Evolutionary conservation across 2,113 vertebrate genomes (phyloP), one percentile per base, ranked within the genome.

Genomic region (Bombycilla garrulus): DNA sequence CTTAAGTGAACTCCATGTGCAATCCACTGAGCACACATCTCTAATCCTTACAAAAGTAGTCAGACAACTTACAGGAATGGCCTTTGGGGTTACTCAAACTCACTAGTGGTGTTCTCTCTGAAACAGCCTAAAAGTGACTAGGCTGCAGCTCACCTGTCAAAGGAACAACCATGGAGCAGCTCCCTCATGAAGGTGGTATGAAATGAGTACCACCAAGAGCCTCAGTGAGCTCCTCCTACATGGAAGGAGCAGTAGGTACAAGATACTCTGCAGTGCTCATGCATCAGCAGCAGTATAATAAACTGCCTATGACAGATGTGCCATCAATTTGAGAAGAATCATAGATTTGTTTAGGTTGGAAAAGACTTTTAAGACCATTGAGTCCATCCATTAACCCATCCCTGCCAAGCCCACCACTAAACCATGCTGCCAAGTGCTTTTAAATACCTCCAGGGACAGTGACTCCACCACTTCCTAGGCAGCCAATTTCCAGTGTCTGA

Each of bases 181-280:
- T 61, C 13, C 45, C 47, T 57, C 69, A 23, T 17, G 15, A 17
- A 20, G 25, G 62, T 0, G 15, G 20, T 6, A 62, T 21, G 35
- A 50, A 53, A 7, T 1, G 1, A 74, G 50, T 8, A 11, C 28
- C 47, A 48, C n/a, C 0, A 0, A 45, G 10, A 82, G 26, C 48
- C 40, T 64, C 58, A 33, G 22, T 0, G 0, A 11, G 11, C 3
- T 66, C 72, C 12, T 38, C 44, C 51, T 5, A 31, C 26, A 10
- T 36, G 4, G 3, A 31, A 79, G 24, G 36, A 84, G 5, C 1
- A 15, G 33, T 3, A 67, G 17, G 15, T 24, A 42, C 15, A 7
- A 56, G 15, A 12, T 9, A 33, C 36, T 15, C 28, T 17, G 31
- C 1, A 62, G 11, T 5, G 44, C n/a, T 66, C 8, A 11, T 11